Evolutionary conservation across 2,888 invertebrate species (phyloP).

Genomic region (Phymatocera aterrima): DNA sequence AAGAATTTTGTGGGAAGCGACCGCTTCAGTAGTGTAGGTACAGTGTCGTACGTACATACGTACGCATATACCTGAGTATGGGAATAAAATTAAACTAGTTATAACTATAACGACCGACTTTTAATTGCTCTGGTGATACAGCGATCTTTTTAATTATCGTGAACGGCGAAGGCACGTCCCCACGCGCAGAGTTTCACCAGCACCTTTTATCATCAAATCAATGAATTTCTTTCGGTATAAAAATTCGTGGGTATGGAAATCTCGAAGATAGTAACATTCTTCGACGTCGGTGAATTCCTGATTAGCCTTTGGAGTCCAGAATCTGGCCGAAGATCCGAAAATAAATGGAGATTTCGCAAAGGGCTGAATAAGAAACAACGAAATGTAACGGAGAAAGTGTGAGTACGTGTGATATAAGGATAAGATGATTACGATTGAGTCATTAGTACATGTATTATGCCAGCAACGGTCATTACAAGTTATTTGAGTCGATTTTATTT

Average conservation of each 20-base stretch:
- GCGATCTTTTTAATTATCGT: slow-evolving; percentile 2
- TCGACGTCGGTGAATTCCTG: no score
- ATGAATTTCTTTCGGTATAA: background rate
- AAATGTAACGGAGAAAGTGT: background rate
- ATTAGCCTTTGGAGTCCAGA: no score
- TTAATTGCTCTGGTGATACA: slow-evolving; percentile 22
- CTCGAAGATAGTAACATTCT: no score
- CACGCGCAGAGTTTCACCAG: background rate
- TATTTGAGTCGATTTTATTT: background rate
- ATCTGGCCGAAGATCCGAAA: no score
- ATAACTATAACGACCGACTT: slow-evolving; percentile 7
- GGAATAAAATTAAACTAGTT: slow-evolving; percentile 25
- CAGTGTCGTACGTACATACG: background rate
- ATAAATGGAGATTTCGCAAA: background rate
- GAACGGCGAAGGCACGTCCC: background rate
- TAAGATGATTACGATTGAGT: background rate
- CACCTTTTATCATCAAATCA: background rate
- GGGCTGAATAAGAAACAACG: background rate
- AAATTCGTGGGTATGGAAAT: no score
- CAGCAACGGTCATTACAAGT: background rate
- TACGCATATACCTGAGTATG: no score
- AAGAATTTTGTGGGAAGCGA: slow-evolving; percentile 8
- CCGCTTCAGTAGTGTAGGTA: background rate
- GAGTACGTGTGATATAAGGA: background rate
- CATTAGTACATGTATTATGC: background rate